These are phyloP conservation scores for Cheilosia variabilis DNA, from an alignment of 2,888 invertebrate species.

Conservation along the genomic window DNA sequence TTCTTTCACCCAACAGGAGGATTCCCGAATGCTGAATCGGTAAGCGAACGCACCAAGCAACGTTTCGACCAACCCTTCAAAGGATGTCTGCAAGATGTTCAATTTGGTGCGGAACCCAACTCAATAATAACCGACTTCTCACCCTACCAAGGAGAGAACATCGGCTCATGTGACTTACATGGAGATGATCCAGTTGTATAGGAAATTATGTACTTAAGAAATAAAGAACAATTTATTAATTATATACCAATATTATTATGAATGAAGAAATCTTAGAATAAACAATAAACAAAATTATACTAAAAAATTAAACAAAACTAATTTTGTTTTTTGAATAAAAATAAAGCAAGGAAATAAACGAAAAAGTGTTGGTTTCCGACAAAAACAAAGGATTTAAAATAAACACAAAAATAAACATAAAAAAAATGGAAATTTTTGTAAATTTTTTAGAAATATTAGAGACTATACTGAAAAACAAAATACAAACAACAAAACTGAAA, in stretches of 20 bases:
- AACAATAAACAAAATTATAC: conserved; percentile 68
- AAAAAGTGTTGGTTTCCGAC: conserved; percentile 66
- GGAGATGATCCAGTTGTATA: conserved; percentile 83
- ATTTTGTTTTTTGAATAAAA: conserved; percentile 55
- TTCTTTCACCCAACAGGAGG: conserved; percentile 84
- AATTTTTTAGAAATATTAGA: conserved; percentile 77
- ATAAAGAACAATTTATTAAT: conserved; percentile 75
- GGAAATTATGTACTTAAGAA: conserved; percentile 76
- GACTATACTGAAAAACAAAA: conserved; percentile 75
- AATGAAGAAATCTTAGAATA: conserved; percentile 66
- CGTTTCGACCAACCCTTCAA: conserved; percentile 85
- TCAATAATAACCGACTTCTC: conserved; percentile 85
- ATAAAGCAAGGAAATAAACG: conserved; percentile 53
- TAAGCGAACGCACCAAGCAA: conserved; percentile 84
- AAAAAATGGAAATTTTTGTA: conserved; percentile 75
- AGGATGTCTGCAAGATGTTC: conserved; percentile 86
- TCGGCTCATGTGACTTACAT: conserved; percentile 85
- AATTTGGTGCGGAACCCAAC: conserved; percentile 83
- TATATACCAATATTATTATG: conserved; percentile 70
- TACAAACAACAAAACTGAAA: conserved; percentile 72
- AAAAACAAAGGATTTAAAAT: conserved; percentile 71
- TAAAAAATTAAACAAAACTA: conserved; percentile 56
- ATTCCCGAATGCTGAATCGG: conserved; percentile 84
- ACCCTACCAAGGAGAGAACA: conserved; percentile 85
- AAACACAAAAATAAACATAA: conserved; percentile 71